Evolutionary conservation across 2,113 vertebrate species (phyloP).

Genomic region (Holacanthus passer): DNA sequence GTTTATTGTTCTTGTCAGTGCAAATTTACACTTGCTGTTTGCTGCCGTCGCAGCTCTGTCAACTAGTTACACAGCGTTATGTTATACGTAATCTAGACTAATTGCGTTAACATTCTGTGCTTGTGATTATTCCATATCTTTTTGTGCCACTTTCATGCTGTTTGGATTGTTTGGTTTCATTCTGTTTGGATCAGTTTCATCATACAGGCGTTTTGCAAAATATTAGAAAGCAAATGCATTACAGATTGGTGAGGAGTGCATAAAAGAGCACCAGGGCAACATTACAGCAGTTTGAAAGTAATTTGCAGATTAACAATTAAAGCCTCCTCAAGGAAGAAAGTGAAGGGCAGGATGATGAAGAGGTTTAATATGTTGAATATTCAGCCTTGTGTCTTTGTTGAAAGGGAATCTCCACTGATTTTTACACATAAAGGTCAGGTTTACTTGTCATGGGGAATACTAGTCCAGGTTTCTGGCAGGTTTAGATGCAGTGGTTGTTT

Average conservation of each 20-base stretch:
- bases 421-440: not conserved
- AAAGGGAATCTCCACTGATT: not conserved
- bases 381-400: constrained; percentile 3
- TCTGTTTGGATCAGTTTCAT: constrained; percentile 14
- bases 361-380: constrained; percentile 26
- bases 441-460: not conserved
- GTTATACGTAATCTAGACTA: constrained; percentile 59
- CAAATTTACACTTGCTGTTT: constrained; percentile 57
- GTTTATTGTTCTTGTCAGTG: constrained; percentile 68
- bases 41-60: constrained; percentile 32
- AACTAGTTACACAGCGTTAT: constrained; percentile 10
- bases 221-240: constrained; percentile 6
- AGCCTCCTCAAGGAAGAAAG: constrained; percentile 21
- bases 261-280: not conserved
- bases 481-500: too few relatives aligned
- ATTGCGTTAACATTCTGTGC: constrained; percentile 40
- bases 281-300: constrained; percentile 12
- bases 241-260: not conserved
- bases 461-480: too few relatives aligned
- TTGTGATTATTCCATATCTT: constrained; percentile 35
- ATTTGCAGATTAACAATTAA: constrained; percentile 48
- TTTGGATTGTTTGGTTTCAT: too few relatives aligned
- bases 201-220: not conserved
- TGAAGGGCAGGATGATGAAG: constrained; percentile 29
- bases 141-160: constrained; percentile 21